Percentiles rank a stretch among this genome's conserved stretches.
Conservation (phyloP, 2,113 vertebrate genomes). For the Larimichthys crocea region DNA sequence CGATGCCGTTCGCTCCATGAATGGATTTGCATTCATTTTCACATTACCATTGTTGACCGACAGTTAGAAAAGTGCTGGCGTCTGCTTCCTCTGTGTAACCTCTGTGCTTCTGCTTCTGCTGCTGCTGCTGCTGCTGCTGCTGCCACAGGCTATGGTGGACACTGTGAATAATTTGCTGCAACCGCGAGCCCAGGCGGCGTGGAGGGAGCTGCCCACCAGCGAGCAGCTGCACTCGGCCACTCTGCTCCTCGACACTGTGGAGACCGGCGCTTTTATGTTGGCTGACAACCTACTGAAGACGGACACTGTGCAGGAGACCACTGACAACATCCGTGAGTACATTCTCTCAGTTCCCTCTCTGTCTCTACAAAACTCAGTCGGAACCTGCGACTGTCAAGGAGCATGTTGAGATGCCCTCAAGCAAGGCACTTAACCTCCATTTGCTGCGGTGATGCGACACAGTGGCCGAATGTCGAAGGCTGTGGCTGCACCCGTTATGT, state of each 20-base stretch:
- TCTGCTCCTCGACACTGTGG: conserved; percentile 95
- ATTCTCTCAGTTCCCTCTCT: conserved; percentile 8
- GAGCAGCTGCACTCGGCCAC: conserved; percentile 97
- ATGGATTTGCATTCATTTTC: conserved; percentile 48
- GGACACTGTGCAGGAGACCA: conserved; percentile 95
- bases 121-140: conserved; percentile 5
- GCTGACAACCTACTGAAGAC: conserved; percentile 99
- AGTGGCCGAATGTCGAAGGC: conserved; percentile 10
- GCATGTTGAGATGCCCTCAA: conserved; percentile 46
- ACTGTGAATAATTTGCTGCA: conserved; percentile 98
- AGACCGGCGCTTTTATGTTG: conserved; percentile 97
- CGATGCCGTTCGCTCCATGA: conserved; percentile 19
- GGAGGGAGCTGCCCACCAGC: conserved; percentile 91
- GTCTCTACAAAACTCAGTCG: conserved; percentile 18
- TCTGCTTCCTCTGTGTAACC: conserved; percentile 49
- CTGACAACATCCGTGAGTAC: conserved; percentile 97
- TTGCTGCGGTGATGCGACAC: conserved; percentile 24
- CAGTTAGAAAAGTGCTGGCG: conserved; percentile 18
- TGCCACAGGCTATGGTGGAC: conserved; percentile 95
- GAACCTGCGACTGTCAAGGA: conserved; percentile 19
- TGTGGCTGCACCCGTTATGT: neutral
- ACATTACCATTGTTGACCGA: conserved; percentile 27
- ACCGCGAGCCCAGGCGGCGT: conserved; percentile 91
- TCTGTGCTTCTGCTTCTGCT: conserved; percentile 31
- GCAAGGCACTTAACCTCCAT: conserved; percentile 49